phyloP scores from a whole-genome alignment of 2,797 vertebrate genomes.

The Naso thynnoides region DNA sequence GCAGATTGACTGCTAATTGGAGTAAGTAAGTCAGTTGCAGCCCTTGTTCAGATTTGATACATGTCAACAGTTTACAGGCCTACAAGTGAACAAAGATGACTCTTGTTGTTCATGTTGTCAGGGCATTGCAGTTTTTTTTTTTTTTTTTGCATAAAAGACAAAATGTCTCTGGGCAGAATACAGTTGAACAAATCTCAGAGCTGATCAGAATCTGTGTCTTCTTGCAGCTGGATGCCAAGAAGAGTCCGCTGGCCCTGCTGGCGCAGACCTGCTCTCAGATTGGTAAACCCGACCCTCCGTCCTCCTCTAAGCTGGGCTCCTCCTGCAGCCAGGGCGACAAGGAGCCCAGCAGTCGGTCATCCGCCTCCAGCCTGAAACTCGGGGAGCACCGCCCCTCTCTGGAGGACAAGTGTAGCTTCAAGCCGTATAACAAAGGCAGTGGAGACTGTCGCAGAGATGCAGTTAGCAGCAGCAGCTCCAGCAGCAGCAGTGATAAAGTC shows the following conservation, averaged over 20 bases:
- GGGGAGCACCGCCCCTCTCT: constrained; percentile 83
- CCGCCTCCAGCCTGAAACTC: constrained; percentile 75
- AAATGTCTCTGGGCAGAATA: neutral
- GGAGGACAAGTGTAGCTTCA: constrained; percentile 98
- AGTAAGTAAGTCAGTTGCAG: neutral
- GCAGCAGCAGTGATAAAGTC: constrained; percentile 79
- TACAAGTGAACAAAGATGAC: neutral
- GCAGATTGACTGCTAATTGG: neutral
- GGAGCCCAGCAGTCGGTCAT: constrained; percentile 84
- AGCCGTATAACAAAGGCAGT: constrained; percentile 92
- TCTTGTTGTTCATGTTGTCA: neutral
- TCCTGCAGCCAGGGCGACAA: constrained; percentile 89
- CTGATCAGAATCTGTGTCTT: constrained; percentile 52
- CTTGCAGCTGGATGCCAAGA: constrained; percentile 95
- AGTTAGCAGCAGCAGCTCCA: constrained; percentile 66
- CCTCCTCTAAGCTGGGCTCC: constrained; percentile 91
- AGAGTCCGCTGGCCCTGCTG: constrained; percentile 95
- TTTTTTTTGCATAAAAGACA: too few species aligned
- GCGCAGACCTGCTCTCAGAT: constrained; percentile 99
- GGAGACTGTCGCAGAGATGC: constrained; percentile 90
- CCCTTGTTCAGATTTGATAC: neutral
- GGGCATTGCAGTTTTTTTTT: neutral
- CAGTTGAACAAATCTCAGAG: neutral
- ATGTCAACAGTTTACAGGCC: neutral
- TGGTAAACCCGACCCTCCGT: constrained; percentile 94